Evolutionary conservation across 2,888 invertebrate genomes (phyloP).

Genomic region (Horisme vitalbata): DNA sequence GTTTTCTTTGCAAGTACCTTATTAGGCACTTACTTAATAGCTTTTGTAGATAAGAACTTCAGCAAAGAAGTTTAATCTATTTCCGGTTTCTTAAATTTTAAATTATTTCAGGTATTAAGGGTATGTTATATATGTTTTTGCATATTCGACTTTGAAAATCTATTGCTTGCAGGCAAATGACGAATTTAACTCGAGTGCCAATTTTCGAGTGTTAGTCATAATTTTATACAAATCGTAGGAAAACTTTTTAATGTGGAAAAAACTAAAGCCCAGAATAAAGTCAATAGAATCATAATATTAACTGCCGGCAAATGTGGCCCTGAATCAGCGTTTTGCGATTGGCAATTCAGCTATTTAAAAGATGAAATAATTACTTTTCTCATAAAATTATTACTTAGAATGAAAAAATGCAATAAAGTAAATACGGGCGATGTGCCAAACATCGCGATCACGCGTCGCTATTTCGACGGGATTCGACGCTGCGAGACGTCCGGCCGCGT

Average conservation of each 20-base stretch:
- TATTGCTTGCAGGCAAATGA: not conserved
- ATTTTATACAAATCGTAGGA: too few species aligned
- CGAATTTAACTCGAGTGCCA: not conserved
- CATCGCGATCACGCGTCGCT: conserved; percentile 56
- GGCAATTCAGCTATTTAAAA: conserved; percentile 41
- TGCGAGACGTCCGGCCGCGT: conserved; percentile 37
- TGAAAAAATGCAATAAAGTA: conserved; percentile 63
- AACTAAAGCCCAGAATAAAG: conserved; percentile 13
- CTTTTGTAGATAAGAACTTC: too few species aligned
- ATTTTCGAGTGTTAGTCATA: not conserved
- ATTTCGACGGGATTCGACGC: conserved; percentile 54
- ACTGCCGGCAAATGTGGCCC: conserved; percentile 18
- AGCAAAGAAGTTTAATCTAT: too few species aligned
- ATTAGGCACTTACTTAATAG: too few species aligned
- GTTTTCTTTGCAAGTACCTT: too few species aligned
- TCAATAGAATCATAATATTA: conserved; percentile 15
- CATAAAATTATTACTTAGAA: conserved; percentile 51
- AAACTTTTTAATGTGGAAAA: conserved; percentile 6
- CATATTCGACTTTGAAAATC: too few species aligned
- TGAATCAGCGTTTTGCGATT: conserved; percentile 30
- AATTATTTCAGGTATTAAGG: too few species aligned
- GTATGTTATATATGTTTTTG: too few species aligned
- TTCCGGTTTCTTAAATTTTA: too few species aligned
- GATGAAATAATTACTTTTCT: conserved; percentile 48
- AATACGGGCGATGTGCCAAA: conserved; percentile 66